Conservation (phyloP, 2,888 invertebrate genomes). For the Gryllus longicercus region DNA sequence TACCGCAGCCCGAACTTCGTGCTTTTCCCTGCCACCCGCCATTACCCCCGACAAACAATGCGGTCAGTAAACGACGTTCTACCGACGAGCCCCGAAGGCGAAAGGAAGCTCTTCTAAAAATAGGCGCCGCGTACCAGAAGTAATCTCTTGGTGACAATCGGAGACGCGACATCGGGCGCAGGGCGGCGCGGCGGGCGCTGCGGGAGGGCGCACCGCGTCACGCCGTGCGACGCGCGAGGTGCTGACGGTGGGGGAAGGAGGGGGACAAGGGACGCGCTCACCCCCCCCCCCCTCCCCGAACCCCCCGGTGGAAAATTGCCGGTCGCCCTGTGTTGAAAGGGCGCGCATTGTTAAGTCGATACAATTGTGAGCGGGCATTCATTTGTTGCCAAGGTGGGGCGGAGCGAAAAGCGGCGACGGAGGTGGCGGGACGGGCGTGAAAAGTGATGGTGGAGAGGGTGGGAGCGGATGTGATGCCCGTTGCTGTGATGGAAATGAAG, state of each 20-base stretch:
- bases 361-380: not conserved
- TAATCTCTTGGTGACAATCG: not conserved
- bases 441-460: too few relatives aligned
- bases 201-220: not conserved
- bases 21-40: not conserved
- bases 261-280: not conserved
- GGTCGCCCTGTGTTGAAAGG: not conserved
- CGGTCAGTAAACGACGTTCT: not conserved
- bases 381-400: not conserved
- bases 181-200: too few relatives aligned
- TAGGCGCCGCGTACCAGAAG: not conserved
- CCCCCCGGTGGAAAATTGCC: not conserved
- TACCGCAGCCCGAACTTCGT: not conserved
- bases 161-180: not conserved
- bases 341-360: slow-evolving; percentile 17
- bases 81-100: not conserved
- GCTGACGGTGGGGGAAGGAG: not conserved
- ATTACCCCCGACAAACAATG: not conserved
- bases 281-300: not conserved
- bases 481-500: too few relatives aligned
- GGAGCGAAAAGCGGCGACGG: not conserved
- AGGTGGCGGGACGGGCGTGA: too few relatives aligned
- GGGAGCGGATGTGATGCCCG: too few relatives aligned
- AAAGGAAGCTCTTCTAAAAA: slow-evolving; percentile 3
- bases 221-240: not conserved